phyloP scores from a whole-genome alignment of 92 coral and sea anemone genomes.

The Phenganax marumi region DNA sequence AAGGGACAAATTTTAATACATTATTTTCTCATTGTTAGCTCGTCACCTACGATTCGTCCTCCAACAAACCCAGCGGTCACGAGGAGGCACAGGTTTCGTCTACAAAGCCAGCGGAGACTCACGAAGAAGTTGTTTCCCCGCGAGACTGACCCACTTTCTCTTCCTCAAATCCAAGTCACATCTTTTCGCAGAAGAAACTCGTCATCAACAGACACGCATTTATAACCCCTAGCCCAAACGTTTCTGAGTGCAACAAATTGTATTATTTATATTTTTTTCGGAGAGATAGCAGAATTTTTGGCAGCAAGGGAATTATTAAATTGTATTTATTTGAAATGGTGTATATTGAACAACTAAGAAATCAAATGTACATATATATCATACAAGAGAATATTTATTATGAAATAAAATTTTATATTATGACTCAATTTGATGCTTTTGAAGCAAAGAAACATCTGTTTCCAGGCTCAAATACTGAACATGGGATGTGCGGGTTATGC shows the following conservation, averaged over 20 bases:
- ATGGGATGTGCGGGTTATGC: background rate
- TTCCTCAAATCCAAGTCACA: conserved; percentile 18
- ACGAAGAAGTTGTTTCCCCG: conserved; percentile 28
- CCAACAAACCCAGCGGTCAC: conserved; percentile 1
- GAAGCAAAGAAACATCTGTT: background rate
- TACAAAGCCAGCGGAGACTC: conserved; percentile 32
- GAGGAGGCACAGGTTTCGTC: conserved; percentile 35
- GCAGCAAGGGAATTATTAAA: background rate
- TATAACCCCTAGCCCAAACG: background rate
- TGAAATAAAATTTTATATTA: background rate
- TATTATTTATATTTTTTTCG: background rate
- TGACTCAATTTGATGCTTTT: background rate
- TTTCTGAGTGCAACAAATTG: background rate
- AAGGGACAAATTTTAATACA: background rate
- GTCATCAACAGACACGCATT: conserved; percentile 39
- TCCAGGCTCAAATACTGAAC: background rate
- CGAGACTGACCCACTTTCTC: background rate
- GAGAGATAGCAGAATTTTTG: background rate
- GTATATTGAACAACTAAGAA: background rate
- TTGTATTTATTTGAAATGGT: background rate
- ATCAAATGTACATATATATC: background rate
- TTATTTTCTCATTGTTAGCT: background rate
- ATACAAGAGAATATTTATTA: conserved; percentile 1
- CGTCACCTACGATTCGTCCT: background rate
- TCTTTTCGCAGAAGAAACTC: conserved; percentile 32